Conservation (phyloP, 2,113 vertebrate species). For the Psilopsiagon aurifrons region DNA sequence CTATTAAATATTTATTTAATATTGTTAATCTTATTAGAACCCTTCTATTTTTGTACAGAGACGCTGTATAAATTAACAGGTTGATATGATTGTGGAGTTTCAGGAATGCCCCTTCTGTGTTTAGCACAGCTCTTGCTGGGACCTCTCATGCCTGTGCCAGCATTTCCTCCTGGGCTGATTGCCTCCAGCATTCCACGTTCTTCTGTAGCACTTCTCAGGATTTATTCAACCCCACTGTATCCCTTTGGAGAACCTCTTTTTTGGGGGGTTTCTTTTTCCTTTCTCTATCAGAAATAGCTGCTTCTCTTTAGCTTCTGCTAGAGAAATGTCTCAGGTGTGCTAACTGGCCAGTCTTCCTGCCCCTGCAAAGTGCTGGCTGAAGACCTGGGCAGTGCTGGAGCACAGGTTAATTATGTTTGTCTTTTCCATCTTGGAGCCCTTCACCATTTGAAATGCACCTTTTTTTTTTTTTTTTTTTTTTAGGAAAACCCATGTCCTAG, state of each 20-base stretch:
- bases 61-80: slow-evolving; percentile 77
- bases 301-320: neutral
- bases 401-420: neutral
- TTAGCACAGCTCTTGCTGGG: slow-evolving; percentile 17
- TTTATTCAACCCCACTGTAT: neutral
- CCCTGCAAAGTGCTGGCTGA: neutral
- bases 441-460: neutral
- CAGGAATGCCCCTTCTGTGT: neutral
- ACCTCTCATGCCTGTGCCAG: neutral
- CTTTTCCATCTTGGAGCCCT: neutral
- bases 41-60: slow-evolving; percentile 95
- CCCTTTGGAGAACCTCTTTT: neutral
- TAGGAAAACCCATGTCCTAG: neutral
- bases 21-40: slow-evolving; percentile 87
- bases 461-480: too few species aligned
- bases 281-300: neutral
- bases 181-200: neutral
- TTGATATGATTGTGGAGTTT: slow-evolving; percentile 18
- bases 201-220: neutral
- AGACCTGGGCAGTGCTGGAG: neutral
- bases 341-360: neutral
- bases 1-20: slow-evolving; percentile 92
- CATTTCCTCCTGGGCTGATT: neutral
- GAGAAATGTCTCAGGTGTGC: neutral
- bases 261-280: neutral